Percentiles rank a stretch among this genome's conserved stretches.
Conservation (phyloP, 2,113 vertebrate genomes). For the Microtus ochrogaster region DNA sequence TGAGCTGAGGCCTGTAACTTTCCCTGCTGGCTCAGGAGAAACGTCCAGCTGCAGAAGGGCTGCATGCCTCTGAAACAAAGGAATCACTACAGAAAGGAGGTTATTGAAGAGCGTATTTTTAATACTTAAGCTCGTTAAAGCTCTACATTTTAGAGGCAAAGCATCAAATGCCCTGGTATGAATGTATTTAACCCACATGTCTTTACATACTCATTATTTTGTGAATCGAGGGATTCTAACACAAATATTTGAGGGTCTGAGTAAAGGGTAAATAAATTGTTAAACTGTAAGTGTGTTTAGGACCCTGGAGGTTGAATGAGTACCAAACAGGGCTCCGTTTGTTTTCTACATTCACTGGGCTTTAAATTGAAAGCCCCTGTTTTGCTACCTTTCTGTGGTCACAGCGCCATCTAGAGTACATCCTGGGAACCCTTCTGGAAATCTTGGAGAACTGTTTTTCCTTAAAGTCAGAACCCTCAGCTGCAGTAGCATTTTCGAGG, state of each 20-base stretch:
- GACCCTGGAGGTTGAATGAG: not conserved
- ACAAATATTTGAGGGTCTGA: not conserved
- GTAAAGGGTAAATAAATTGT: not conserved
- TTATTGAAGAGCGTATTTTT: conserved; percentile 8
- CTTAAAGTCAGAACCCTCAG: not conserved
- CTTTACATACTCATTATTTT: conserved; percentile 30
- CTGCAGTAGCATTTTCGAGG: not conserved
- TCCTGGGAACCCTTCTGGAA: conserved; percentile 2
- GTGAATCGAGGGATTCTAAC: not conserved
- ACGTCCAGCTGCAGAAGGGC: not conserved
- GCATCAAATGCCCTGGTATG: not conserved
- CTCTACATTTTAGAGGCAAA: conserved; percentile 15
- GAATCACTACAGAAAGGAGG: not conserved
- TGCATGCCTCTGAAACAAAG: not conserved
- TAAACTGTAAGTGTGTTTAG: not conserved
- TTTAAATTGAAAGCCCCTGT: not conserved
- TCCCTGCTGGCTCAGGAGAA: conserved; percentile 2
- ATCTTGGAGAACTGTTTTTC: not conserved
- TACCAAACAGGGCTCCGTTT: not conserved
- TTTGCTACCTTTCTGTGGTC: conserved; percentile 41
- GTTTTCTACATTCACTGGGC: conserved; percentile 13
- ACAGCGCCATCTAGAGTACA: conserved; percentile 70
- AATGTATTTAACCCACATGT: not conserved
- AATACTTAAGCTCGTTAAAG: not conserved
- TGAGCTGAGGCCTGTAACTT: not conserved